phyloP scores from a whole-genome alignment of 2,113 vertebrate genomes.

The Pomatostomus ruficeps region DNA sequence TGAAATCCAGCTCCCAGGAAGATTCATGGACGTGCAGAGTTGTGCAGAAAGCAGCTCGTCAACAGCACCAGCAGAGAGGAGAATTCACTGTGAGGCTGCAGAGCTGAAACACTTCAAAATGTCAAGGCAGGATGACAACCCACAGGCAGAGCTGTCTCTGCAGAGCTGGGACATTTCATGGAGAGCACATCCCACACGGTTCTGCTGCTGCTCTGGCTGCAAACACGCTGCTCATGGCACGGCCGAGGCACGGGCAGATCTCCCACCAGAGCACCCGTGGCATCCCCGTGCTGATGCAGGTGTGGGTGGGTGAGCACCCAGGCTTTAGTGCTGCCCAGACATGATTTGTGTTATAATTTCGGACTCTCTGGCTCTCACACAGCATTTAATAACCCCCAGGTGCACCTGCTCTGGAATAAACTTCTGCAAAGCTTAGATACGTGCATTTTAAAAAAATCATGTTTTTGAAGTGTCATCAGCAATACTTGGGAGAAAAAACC shows the following conservation, averaged over 20 bases:
- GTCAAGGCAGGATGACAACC: background rate
- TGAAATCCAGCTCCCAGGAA: background rate
- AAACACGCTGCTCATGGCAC: background rate
- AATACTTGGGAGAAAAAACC: background rate
- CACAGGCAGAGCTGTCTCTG: background rate
- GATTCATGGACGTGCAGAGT: background rate
- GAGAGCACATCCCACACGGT: background rate
- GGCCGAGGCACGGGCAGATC: background rate
- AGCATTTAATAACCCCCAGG: background rate
- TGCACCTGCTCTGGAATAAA: background rate
- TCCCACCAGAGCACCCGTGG: background rate
- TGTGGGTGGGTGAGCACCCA: background rate
- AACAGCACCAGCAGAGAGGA: background rate
- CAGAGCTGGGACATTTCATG: background rate
- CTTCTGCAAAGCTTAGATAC: background rate
- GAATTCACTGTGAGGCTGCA: background rate
- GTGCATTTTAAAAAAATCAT: background rate
- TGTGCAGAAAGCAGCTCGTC: background rate
- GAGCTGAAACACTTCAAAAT: background rate
- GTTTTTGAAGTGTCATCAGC: background rate
- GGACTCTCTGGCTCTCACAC: background rate
- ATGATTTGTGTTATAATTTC: background rate
- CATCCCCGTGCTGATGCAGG: rapidly evolving
- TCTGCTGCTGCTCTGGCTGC: background rate
- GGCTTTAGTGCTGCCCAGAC: background rate